Base-by-base conservation (phyloP, 1,140 invertebrate genomes). In the Megalopta genalis region DNA sequence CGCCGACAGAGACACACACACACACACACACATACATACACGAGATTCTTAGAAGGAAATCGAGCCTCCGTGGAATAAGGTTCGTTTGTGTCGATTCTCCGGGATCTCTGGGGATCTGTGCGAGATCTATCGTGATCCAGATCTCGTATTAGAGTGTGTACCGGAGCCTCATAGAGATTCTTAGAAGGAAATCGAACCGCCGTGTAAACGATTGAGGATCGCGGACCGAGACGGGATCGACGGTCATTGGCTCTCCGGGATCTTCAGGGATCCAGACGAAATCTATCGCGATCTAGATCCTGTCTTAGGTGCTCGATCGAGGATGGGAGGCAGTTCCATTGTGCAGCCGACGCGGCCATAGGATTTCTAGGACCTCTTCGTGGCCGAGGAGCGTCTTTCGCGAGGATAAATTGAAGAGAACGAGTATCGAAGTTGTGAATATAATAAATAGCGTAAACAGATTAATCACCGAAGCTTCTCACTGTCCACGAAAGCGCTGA, bases 161-260 rank as follows among this genome's bases (percentile, higher is more conserved):
- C 39, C 7, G 39, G 12, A 46, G 10, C 32, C 1, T 32, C 32
- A 32, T 32, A 32, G 32, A 32, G 32, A 32, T 32, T 32, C 32
- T 4, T 32, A 32, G 32, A 32, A 32, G 32, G 32, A 32, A 32
- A 32, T 32, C 32, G 32, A 32, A 32, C 32, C 32, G 32, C 32
- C 32, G 32, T 32, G 32, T 25, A 57, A 60, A 60, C 39, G 62
- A 66, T 57, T 49, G 37, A 54, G 49, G 16, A 63, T 78, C 49
- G 60, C 39, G 23, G 42, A 46, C 42, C 42, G 27, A 70, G 42
- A 49, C 39, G 4, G 63, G 42, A 49, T 54, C 59, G 70, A 8
- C 46, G 70, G 9, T 57, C 8, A 59, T 62, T 42, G 52, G 64
- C 46, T 46, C 60, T 77, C 68, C 63, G 76, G 66, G 42, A 52